Evolutionary conservation across 2,113 vertebrate genomes (phyloP).

Genomic region (Crotalus horridus): DNA sequence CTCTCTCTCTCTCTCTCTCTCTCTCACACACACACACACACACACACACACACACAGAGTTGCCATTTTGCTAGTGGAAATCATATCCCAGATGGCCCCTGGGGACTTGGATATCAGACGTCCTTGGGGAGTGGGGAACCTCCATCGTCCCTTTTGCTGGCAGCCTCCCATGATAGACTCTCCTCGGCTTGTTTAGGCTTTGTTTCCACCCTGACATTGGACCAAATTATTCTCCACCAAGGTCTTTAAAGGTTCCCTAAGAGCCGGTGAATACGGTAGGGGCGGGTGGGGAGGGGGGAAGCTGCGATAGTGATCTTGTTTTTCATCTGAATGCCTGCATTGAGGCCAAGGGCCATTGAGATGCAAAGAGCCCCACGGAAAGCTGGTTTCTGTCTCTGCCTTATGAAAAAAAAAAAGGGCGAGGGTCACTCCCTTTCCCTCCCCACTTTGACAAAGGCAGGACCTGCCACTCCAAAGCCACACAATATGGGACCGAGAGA

Average conservation of each 20-base stretch:
- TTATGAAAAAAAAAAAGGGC: conserved; percentile 56
- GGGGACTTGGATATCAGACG: conserved; percentile 40
- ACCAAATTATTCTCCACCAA: conserved; percentile 70
- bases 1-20: neutral
- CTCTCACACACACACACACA: neutral
- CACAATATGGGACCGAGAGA: conserved; percentile 73
- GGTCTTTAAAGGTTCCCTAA: conserved; percentile 74
- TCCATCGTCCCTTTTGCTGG: conserved; percentile 49
- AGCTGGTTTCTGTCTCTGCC: conserved; percentile 72
- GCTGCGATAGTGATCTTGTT: conserved; percentile 80
- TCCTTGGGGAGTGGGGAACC: conserved; percentile 1
- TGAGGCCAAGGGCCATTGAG: conserved; percentile 78
- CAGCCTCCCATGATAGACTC: conserved; percentile 64
- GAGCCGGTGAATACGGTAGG: conserved; percentile 64
- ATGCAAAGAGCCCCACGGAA: conserved; percentile 78
- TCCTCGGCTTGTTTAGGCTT: conserved; percentile 63
- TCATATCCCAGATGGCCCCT: neutral
- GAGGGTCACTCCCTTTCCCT: conserved; percentile 42
- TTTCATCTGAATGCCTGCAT: conserved; percentile 82
- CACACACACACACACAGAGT: neutral
- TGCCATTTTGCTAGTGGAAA: neutral
- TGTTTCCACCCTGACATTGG: conserved; percentile 69
- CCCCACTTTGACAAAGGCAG: conserved; percentile 27
- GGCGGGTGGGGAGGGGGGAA: conserved; percentile 50
- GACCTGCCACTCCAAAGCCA: conserved; percentile 58